Evolutionary conservation across 2,797 vertebrate species (phyloP).

Genomic region (Streptopelia turtur): DNA sequence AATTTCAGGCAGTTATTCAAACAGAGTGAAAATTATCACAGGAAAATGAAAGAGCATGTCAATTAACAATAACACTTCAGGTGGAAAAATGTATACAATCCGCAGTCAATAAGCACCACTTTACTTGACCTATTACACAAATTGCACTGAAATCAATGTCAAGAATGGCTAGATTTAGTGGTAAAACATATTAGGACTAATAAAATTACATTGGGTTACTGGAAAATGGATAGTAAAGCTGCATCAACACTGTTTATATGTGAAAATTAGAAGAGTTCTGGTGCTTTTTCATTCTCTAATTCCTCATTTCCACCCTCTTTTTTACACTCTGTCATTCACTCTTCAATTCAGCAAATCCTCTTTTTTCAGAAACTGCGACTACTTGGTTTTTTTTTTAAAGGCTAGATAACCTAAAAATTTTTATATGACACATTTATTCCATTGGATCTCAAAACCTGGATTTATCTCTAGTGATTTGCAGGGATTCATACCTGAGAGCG

Average conservation of each 20-base stretch:
- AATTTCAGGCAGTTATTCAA: constrained; percentile 6
- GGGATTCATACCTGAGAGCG: background rate
- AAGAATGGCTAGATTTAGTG: constrained; percentile 43
- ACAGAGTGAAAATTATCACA: constrained; percentile 44
- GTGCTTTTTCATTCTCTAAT: background rate
- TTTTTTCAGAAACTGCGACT: background rate
- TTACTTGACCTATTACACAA: constrained; percentile 57
- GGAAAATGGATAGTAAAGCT: background rate
- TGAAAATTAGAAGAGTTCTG: background rate
- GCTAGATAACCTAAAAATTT: background rate
- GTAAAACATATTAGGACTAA: constrained; percentile 23
- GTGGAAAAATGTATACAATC: constrained; percentile 62
- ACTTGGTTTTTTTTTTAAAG: background rate
- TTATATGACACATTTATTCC: background rate
- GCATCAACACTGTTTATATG: background rate
- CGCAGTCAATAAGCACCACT: constrained; percentile 63
- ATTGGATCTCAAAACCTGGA: background rate
- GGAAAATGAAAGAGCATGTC: constrained; percentile 53
- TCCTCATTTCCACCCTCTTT: background rate
- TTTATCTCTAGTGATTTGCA: background rate
- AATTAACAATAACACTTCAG: constrained; percentile 56
- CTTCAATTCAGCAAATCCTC: background rate
- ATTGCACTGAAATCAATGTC: constrained; percentile 64
- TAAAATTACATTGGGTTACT: background rate
- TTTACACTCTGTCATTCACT: background rate